Conservation (phyloP, 2,888 invertebrate genomes). For the Polyommatus iphigenia region DNA sequence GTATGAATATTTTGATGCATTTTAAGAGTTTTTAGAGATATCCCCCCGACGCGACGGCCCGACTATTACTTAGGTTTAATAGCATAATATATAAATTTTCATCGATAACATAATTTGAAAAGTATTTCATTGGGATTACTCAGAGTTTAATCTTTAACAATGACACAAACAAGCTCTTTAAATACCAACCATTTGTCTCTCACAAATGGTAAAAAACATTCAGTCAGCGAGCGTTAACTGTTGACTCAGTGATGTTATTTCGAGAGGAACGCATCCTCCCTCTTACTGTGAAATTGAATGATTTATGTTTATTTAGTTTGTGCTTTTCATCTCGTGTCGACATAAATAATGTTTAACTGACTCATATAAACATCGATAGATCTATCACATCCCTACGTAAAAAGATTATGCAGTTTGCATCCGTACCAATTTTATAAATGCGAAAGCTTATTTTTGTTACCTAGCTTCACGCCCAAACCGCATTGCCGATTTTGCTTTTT, state of each 20-base stretch:
- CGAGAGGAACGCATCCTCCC: conserved; percentile 37
- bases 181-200: conserved; percentile 16
- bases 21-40: too few species aligned
- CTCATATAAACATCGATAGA: background rate
- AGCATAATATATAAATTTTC: too few species aligned
- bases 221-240: conserved; percentile 33
- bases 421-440: too few species aligned
- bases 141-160: background rate
- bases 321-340: conserved; percentile 12
- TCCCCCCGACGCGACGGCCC: too few species aligned
- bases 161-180: background rate
- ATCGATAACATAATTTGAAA: background rate
- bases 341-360: background rate
- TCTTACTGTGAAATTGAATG: conserved; percentile 36
- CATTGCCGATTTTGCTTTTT: too few species aligned
- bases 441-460: too few species aligned
- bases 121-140: background rate
- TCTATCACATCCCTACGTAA: background rate
- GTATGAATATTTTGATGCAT: too few species aligned
- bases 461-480: too few species aligned
- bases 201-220: conserved; percentile 12
- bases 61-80: too few species aligned
- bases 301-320: conserved; percentile 22
- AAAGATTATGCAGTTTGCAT: too few species aligned
- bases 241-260: conserved; percentile 36